A percentile compares a stretch with the other conserved stretches of the same genome.
Evolutionary conservation across 2,888 invertebrate species (phyloP).

Genomic region (Drosophila antonietae): DNA sequence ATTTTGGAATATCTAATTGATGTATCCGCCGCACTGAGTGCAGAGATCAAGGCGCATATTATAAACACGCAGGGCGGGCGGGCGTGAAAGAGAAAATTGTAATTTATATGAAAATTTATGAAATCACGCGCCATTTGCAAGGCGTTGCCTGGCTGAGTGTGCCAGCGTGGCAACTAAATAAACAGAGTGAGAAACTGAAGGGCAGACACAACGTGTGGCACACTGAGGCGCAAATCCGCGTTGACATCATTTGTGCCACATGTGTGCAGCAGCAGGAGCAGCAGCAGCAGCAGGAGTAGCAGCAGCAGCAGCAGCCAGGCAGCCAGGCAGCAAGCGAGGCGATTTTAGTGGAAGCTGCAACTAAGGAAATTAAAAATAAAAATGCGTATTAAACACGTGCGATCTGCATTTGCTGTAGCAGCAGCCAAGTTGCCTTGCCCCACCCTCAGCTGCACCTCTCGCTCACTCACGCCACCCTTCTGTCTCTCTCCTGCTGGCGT

Average conservation of each 20-base stretch:
- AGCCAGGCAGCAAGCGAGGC: slow-evolving; percentile 21
- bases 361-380: slow-evolving; percentile 67
- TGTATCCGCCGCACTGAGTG: slow-evolving; percentile 56
- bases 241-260: slow-evolving; percentile 75
- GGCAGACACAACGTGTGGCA: slow-evolving; percentile 16
- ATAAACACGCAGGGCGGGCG: slow-evolving; percentile 37
- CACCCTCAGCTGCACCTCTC: neutral
- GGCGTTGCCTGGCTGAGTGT: slow-evolving; percentile 18
- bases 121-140: slow-evolving; percentile 64
- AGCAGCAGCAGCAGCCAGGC: slow-evolving; percentile 10
- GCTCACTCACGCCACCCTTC: neutral
- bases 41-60: slow-evolving; percentile 56
- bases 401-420: slow-evolving; percentile 21
- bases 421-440: neutral
- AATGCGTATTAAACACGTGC: slow-evolving; percentile 70
- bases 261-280: slow-evolving; percentile 51
- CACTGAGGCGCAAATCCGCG: slow-evolving; percentile 60
- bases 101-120: slow-evolving; percentile 71
- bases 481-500: slow-evolving; percentile 12
- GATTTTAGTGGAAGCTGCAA: slow-evolving; percentile 41
- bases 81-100: slow-evolving; percentile 25
- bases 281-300: slow-evolving; percentile 8
- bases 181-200: slow-evolving; percentile 16
- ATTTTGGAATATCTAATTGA: slow-evolving; percentile 60
- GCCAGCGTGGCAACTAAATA: slow-evolving; percentile 27